Percentiles rank a stretch among this genome's conserved stretches.
These are phyloP conservation scores for Trachops cirrhosus DNA, from an alignment of 2,797 vertebrate species.

Conservation along the genomic window DNA sequence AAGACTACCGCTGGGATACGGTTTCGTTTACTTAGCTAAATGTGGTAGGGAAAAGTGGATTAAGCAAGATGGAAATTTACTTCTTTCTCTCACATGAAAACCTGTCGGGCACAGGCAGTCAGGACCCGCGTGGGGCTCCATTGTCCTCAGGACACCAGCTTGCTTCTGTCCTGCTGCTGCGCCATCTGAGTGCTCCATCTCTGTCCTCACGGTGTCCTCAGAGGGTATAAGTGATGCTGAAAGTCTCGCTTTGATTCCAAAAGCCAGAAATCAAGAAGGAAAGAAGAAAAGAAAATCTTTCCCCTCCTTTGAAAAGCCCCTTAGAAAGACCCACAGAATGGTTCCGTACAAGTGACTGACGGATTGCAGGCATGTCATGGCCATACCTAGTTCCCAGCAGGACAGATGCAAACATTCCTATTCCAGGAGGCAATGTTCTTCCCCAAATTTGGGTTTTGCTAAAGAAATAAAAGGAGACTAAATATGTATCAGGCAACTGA, in stretches of 20 bases:
- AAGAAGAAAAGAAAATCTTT: not conserved
- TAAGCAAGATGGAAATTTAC: not conserved
- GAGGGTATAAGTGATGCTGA: accelerated
- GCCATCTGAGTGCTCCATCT: not conserved
- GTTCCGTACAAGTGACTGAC: not conserved
- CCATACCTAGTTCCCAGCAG: not conserved
- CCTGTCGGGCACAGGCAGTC: too few species aligned
- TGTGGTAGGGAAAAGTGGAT: not conserved
- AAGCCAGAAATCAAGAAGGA: not conserved
- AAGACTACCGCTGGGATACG: not conserved
- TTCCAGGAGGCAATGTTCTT: not conserved
- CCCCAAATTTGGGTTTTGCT: not conserved
- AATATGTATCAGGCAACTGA: not conserved
- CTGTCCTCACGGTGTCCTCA: not conserved
- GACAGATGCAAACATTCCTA: not conserved
- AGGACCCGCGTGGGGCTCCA: not conserved
- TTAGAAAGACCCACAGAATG: not conserved
- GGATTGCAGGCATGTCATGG: not conserved
- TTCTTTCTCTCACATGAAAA: not conserved
- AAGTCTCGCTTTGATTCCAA: not conserved
- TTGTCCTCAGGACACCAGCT: not conserved
- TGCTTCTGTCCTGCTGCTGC: not conserved
- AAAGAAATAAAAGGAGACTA: not conserved
- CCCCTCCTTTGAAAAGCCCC: not conserved
- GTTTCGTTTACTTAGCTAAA: not conserved